Evolutionary conservation across 1,140 invertebrate species (phyloP), one percentile per base, ranked within the genome.

Genomic region (Lasioglossum albipes): DNA sequence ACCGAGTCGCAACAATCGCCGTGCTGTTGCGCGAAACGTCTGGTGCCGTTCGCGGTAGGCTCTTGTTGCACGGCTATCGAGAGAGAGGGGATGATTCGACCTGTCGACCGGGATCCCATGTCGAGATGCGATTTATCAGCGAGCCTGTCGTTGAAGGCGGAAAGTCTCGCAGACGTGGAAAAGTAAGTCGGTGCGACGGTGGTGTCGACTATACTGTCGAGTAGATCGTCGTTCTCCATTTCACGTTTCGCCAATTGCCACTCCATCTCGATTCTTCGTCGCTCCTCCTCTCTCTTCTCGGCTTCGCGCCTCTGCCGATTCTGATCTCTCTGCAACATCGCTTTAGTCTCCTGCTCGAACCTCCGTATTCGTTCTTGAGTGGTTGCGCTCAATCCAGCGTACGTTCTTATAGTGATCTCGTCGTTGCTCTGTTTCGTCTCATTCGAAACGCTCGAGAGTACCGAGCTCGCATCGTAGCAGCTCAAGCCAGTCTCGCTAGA

Each of bases 261-360:
- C 80, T 95, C 94, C 84, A 94, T 93, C 75, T 96, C 95, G 16
- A 96, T 94, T 84, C 93, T 92, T 42, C 94, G 90, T 86, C 94
- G 93, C 75, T 95, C 94, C 42, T 94, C 90, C 75, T 94, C 92
- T n/a, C 94, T 83, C 65, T 92, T 91, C 86, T 95, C 94, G 2
- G 92, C 91, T 31, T 93, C 91, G 9, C 90, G 89, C n/a, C 89
- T 87, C 75, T 92, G 90, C 18, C 91, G 88, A 79, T 92, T 86
- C 64, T 93, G 92, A 87, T 95, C 94, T 68, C 95, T 91, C 54
- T 95, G 94, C n/a, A 96, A 87, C 93, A 96, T 95, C 22, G 95
- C 96, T 84, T 95, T 94, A 0, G 96, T 95, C 89, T 96, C 96
- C 87, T 96, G 93, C 87, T 97, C 96, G 89, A 96, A 96, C 84